Evolutionary conservation across 2,888 invertebrate species (phyloP).

Genomic region (Epistrophe grossulariae): DNA sequence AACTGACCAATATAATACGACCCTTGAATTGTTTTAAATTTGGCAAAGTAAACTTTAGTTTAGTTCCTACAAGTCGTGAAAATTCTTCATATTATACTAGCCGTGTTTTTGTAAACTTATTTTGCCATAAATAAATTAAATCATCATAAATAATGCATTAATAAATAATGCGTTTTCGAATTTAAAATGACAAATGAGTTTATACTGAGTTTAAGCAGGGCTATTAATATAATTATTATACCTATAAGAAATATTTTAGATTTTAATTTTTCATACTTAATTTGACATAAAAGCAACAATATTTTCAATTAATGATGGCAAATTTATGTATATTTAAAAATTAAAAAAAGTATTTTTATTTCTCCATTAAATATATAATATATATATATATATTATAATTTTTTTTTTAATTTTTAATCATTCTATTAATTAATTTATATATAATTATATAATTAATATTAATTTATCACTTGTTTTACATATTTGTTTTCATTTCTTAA

Average conservation of each 20-base stretch:
- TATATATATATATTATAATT: slow-evolving; percentile 18
- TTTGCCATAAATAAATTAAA: neutral
- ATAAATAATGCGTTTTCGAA: neutral
- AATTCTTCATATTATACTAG: neutral
- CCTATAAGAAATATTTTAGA: neutral
- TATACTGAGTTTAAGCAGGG: neutral
- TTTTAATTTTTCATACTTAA: neutral
- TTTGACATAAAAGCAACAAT: slow-evolving; percentile 62
- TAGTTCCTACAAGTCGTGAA: neutral
- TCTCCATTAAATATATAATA: slow-evolving; percentile 8
- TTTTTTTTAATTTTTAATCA: slow-evolving; percentile 13
- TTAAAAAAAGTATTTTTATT: slow-evolving; percentile 37
- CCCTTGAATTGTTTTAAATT: neutral
- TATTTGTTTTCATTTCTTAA: slow-evolving; percentile 46
- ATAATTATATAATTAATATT: slow-evolving; percentile 58
- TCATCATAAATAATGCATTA: neutral
- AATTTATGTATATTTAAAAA: slow-evolving; percentile 30
- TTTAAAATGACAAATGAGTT: neutral
- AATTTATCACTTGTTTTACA: slow-evolving; percentile 66
- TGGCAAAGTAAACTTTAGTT: neutral
- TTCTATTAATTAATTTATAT: slow-evolving; percentile 49
- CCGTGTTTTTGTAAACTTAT: neutral
- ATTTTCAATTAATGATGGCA: slow-evolving; percentile 61
- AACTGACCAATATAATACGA: neutral
- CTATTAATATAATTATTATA: neutral